phyloP scores from a whole-genome alignment of 2,888 invertebrate species.

The Brachyptera putata region DNA sequence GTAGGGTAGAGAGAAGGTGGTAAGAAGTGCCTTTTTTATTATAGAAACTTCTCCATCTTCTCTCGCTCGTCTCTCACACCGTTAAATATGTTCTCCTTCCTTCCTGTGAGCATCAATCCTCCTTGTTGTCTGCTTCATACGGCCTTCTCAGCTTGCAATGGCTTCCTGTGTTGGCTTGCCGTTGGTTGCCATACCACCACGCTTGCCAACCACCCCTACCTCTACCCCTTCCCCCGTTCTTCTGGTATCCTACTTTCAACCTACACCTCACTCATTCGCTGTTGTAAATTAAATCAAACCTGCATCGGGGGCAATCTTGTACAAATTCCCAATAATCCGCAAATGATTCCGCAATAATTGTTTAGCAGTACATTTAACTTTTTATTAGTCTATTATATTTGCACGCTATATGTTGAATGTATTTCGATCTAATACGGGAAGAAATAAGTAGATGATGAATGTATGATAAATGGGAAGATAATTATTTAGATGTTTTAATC shows the following conservation, averaged over 20 bases:
- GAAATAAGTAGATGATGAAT: too few species aligned
- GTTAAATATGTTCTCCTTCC: slow-evolving; percentile 31
- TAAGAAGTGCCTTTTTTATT: slow-evolving; percentile 2
- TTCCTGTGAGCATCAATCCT: slow-evolving; percentile 23
- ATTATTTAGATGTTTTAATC: too few species aligned
- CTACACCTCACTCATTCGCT: too few species aligned
- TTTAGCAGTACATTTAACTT: too few species aligned
- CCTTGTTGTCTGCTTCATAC: not conserved
- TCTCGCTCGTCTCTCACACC: slow-evolving; percentile 4
- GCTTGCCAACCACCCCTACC: not conserved
- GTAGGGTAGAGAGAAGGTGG: not conserved
- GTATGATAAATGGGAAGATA: too few species aligned
- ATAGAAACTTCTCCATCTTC: not conserved
- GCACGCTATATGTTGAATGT: too few species aligned
- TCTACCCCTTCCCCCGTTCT: not conserved
- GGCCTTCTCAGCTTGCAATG: slow-evolving; percentile 5
- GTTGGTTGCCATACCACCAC: not conserved
- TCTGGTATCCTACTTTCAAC: not conserved
- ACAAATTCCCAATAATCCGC: too few species aligned
- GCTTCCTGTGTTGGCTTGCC: slow-evolving; percentile 4
- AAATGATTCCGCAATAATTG: too few species aligned
- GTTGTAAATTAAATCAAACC: too few species aligned
- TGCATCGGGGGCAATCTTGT: too few species aligned
- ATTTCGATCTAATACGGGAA: too few species aligned
- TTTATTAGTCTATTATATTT: too few species aligned